Conservation (phyloP, 64 coral and sea anemone genomes). For the Porites lutea region DNA sequence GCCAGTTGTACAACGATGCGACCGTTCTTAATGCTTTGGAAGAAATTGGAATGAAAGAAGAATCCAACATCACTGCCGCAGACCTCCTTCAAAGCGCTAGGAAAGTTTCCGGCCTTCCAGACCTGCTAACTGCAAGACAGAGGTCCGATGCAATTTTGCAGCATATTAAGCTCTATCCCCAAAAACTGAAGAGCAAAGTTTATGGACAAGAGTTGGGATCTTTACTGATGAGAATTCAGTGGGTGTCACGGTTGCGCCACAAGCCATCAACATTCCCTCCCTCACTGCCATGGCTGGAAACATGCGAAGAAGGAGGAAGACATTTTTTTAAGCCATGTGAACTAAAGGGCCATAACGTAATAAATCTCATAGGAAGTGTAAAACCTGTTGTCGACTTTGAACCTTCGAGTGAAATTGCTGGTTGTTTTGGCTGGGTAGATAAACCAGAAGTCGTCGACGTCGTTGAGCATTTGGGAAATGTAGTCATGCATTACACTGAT, state of each 20-base stretch:
- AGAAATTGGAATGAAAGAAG: slow-evolving; percentile 59
- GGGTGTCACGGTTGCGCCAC: slow-evolving; percentile 52
- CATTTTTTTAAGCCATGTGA: slow-evolving; percentile 45
- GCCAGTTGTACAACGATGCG: neutral
- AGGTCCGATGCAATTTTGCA: slow-evolving; percentile 71
- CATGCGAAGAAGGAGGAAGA: neutral
- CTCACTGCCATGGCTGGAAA: slow-evolving; percentile 38
- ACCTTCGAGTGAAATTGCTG: slow-evolving; percentile 16
- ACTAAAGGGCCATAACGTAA: slow-evolving; percentile 50
- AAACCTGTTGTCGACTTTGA: slow-evolving; percentile 31
- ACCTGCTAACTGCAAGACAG: slow-evolving; percentile 3
- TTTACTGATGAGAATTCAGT: slow-evolving; percentile 29
- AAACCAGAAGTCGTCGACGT: slow-evolving; percentile 55
- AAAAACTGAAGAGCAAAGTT: neutral
- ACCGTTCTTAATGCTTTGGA: slow-evolving; percentile 10
- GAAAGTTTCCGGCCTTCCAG: slow-evolving; percentile 20
- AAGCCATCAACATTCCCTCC: slow-evolving; percentile 51
- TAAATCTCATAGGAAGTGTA: slow-evolving; percentile 71
- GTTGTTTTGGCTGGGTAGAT: slow-evolving; percentile 69
- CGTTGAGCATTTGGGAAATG: slow-evolving; percentile 59
- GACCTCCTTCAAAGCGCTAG: slow-evolving; percentile 65
- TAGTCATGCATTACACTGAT: slow-evolving; percentile 46
- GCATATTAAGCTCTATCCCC: slow-evolving; percentile 31
- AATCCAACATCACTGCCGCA: slow-evolving; percentile 22
- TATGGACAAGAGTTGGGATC: slow-evolving; percentile 1